These are phyloP conservation scores for Eleutherodactylus coqui DNA, from an alignment of 2,797 vertebrate species.

Conservation along the genomic window DNA sequence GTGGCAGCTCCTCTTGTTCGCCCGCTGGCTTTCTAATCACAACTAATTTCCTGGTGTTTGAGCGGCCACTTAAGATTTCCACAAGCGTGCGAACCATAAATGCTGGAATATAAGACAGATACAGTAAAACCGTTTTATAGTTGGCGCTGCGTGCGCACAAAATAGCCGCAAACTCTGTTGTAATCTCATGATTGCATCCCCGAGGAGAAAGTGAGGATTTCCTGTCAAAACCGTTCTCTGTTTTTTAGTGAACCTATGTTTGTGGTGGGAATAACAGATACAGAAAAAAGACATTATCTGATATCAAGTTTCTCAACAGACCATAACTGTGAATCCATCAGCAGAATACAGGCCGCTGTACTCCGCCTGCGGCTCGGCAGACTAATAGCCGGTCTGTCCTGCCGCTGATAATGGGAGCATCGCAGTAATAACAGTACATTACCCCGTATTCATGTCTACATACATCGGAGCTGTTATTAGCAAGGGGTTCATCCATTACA, in stretches of 20 bases:
- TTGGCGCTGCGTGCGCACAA: background rate
- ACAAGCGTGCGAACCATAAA: background rate
- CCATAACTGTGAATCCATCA: no score
- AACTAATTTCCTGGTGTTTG: constrained; percentile 1
- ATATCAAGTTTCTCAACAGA: no score
- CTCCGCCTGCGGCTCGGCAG: no score
- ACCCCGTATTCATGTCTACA: no score
- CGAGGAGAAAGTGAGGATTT: background rate
- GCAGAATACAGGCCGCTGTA: no score
- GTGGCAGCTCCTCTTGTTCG: background rate
- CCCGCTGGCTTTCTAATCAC: constrained; percentile 12
- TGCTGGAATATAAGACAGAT: background rate
- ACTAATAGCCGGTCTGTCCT: no score
- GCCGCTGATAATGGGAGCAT: no score
- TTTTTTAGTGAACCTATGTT: background rate
- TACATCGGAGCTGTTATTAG: no score
- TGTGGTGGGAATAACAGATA: background rate
- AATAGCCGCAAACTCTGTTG: background rate
- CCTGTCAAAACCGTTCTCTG: background rate
- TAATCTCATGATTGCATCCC: background rate
- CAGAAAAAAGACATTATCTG: background rate
- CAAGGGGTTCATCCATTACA: no score
- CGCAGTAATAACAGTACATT: no score
- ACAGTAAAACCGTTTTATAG: background rate
- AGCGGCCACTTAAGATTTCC: constrained; percentile 15